Base-by-base conservation (phyloP, 2,888 invertebrate genomes). In the Polyommatus icarus region DNA sequence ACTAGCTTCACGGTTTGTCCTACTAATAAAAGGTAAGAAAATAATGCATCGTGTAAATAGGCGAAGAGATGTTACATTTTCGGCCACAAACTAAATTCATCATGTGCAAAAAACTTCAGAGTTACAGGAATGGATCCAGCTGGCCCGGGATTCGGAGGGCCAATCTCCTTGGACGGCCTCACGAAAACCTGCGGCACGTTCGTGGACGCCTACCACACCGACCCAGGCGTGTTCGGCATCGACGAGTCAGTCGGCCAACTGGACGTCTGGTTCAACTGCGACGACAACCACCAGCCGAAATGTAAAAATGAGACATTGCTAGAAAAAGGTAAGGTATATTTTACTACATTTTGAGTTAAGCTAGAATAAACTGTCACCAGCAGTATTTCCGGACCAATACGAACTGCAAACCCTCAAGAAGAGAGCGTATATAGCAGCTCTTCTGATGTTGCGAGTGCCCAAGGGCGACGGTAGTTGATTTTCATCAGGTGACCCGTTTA, bases 241-340 rank as follows among this genome's bases (percentile, higher is more conserved):
- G n/a, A 3, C 20, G 8, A 59, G 8, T 8, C 59, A 59, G 8
- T 59, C 1, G 59, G 8, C 20, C 59, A 59, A 20, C n/a, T 59
- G 59, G 20, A 59, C 59, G 20, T 59, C 20, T 59, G 59, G 59
- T 59, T 59, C 59, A 59, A 59, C 59, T 59, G 59, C 59, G 20
- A 59, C 10, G 3, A 20, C n/a, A 7, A 7, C 2, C 10, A 20
- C 59, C 59, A 59, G 59, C 59, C 59, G n/a, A 57, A n/a, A 1
- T 57, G 57, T 57, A 1, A 59, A 59, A 20, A 59, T 59, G 59
- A 3, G 59, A 3, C 20, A 20, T 2, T 59, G 20, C 1, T 59
- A 3, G 7, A 3, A 10, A 59, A 20, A 20, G 59, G 59, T 59
- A 20, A 8, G n/a, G 8, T 59, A 10, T 46, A 10, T 46, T 54